Base-by-base conservation (phyloP, 2,888 invertebrate species). In the Caenorhabditis sulstoni region DNA sequence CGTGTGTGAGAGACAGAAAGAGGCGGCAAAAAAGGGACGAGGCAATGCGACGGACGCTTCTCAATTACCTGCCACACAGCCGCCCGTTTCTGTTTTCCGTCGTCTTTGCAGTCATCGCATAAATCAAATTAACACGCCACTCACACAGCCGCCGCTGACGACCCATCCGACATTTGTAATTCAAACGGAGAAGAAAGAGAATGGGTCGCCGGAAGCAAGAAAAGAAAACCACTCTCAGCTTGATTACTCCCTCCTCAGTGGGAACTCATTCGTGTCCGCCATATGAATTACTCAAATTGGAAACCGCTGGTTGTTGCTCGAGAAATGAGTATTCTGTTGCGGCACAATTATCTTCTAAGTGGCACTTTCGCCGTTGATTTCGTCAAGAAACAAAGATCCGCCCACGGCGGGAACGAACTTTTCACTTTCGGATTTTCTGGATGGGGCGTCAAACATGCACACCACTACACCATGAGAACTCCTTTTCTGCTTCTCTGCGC, bases 51-150 rank as follows among this genome's bases (percentile, higher is more conserved):
- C 55, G 29, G 29, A 29, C 66, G 66, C 53, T 66, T 66, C 58
- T 67, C 67, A 57, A 57, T 67, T 58, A 57, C 58, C 67, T 58
- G 37, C 44, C 49, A 18, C 14, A 39, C 49, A 39, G 50, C 23
- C 64, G 16, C 16, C 50, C 49, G 39, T 44, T 41, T 45, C 47
- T 47, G 22, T 49, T 67, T 45, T 37, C 58, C 22, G 47, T 22
- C 49, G 12, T 49, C 49, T 37, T 29, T 35, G 52, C 35, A 44
- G 35, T 53, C 55, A 66, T 47, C 45, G 18, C 67, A 67, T 67
- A 67, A 67, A 67, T 67, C 67, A 67, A 67, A 67, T 57, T 57
- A 57, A 67, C 67, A 67, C 66, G 61, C 52, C 64, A 41, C 52
- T 64, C 52, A 52, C 53, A 29, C 53, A 11, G 47, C 47, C 18